These are phyloP conservation scores for Vireo altiloquus DNA, from an alignment of 2,113 vertebrate species.

Conservation along the genomic window DNA sequence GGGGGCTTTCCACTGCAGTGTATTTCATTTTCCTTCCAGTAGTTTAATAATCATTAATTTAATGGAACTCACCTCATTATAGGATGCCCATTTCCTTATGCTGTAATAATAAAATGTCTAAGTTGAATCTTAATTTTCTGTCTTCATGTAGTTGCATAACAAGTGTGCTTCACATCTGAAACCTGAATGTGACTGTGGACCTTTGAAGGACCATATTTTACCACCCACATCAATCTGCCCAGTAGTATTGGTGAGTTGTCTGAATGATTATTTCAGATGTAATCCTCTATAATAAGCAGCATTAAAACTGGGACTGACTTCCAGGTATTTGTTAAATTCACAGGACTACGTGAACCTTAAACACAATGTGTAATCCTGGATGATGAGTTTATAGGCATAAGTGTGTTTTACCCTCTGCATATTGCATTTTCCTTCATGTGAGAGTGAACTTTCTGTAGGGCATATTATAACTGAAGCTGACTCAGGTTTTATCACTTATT, in stretches of 20 bases:
- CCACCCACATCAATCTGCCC: conserved; percentile 92
- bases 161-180: conserved; percentile 96
- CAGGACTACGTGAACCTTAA: not conserved
- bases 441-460: conserved; percentile 28
- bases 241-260: conserved; percentile 85
- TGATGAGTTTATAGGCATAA: not conserved
- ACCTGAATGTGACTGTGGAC: conserved; percentile 92
- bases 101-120: not conserved
- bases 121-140: conserved; percentile 12
- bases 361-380: not conserved
- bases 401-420: not conserved
- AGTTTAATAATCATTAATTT: not conserved
- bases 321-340: not conserved
- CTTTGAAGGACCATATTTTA: conserved; percentile 92
- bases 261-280: not conserved
- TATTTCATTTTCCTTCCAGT: not conserved
- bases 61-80: not conserved
- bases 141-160: conserved; percentile 85
- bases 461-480: conserved; percentile 50
- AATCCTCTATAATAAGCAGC: not conserved
- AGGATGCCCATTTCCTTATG: not conserved
- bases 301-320: not conserved
- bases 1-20: not conserved
- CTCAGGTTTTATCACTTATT: conserved; percentile 65
- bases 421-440: conserved; percentile 23